Conservation (phyloP, 1,140 invertebrate species). For the Neotoxoptera formosana region DNA sequence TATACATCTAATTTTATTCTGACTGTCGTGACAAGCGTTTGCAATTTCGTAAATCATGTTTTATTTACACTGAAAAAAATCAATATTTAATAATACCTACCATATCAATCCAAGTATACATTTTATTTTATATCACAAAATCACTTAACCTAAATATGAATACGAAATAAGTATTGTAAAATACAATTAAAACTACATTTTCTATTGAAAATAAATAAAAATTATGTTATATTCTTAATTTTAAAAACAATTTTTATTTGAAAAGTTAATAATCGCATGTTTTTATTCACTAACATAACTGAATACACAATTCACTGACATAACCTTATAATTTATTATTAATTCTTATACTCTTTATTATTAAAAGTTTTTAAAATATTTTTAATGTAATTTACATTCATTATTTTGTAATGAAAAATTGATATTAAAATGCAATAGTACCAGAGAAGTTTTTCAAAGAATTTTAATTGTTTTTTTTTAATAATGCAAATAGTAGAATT, state of each 20-base stretch:
- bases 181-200: neutral
- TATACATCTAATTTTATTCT: neutral
- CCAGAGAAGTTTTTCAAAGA: neutral
- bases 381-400: neutral
- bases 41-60: neutral
- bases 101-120: neutral
- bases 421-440: conserved; percentile 29
- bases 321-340: neutral
- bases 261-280: neutral
- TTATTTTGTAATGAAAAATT: conserved; percentile 40
- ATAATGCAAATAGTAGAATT: conserved; percentile 16
- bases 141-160: neutral
- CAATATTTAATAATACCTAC: neutral
- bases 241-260: neutral
- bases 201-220: neutral
- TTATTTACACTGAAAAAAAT: neutral
- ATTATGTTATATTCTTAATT: neutral
- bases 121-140: neutral
- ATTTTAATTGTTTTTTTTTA: neutral
- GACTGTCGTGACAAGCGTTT: neutral
- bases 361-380: neutral
- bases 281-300: neutral
- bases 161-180: neutral
- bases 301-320: neutral
- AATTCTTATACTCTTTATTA: neutral